Percentiles rank a stretch among this genome's conserved stretches.
Conservation (phyloP, 2,797 vertebrate species). For the Rhincodon typus region DNA sequence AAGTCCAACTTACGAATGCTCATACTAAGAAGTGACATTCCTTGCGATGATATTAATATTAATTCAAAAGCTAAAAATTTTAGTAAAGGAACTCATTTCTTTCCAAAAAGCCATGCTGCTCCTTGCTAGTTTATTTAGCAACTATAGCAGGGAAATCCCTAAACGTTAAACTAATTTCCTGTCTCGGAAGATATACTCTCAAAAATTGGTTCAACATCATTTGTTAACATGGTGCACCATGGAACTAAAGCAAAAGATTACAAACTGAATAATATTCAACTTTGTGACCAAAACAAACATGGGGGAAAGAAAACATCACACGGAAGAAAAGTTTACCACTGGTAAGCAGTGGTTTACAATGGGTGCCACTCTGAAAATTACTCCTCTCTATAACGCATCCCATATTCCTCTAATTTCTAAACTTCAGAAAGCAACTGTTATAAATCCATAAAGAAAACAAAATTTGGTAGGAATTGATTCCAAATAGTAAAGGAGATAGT, state of each 20-base stretch:
- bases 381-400: neutral
- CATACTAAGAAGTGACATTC: no score
- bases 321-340: neutral
- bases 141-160: neutral
- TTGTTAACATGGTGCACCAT: neutral
- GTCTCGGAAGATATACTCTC: neutral
- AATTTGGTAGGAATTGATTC: neutral
- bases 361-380: neutral
- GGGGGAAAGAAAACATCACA: neutral
- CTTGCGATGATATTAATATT: constrained; percentile 33
- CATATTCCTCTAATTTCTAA: neutral
- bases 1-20: no score
- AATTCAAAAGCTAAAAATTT: constrained; percentile 41
- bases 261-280: neutral
- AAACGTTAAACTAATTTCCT: neutral
- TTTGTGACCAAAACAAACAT: neutral
- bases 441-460: neutral
- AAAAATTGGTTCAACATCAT: neutral
- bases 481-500: neutral
- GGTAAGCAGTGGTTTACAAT: neutral
- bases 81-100: neutral
- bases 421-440: neutral
- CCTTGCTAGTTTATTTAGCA: neutral
- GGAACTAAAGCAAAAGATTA: neutral
- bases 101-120: neutral